Percentiles rank a stretch among this genome's conserved stretches.
Evolutionary conservation across 1,140 invertebrate genomes (phyloP).

Genomic region (Gyrodactylus bullatarudis): DNA sequence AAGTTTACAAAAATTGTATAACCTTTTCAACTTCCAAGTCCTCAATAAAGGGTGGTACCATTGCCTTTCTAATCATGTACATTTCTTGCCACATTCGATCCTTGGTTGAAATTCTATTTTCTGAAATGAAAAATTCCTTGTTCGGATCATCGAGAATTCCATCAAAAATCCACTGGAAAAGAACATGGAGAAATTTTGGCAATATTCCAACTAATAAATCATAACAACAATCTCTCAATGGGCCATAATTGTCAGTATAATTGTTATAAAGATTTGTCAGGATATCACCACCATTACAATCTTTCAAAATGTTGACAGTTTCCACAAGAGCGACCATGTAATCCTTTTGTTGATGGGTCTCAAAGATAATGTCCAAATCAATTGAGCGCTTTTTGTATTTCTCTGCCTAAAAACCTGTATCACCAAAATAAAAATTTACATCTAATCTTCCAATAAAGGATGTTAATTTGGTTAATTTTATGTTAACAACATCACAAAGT

Average conservation of each 20-base stretch:
- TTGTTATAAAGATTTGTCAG: neutral
- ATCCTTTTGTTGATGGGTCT: neutral
- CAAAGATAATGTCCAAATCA: neutral
- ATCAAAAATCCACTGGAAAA: neutral
- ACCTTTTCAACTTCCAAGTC: neutral
- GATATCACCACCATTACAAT: neutral
- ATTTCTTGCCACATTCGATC: neutral
- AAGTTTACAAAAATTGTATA: too few species aligned
- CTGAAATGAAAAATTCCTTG: neutral
- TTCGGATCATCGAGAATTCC: neutral
- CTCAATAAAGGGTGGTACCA: neutral
- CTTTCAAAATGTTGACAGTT: neutral
- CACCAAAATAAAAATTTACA: too few species aligned
- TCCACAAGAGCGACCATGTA: neutral
- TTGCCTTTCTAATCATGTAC: neutral
- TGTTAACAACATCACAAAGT: neutral
- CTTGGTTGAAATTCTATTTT: neutral
- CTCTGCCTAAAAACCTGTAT: too few species aligned
- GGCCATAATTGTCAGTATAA: neutral
- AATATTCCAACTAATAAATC: neutral
- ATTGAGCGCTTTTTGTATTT: neutral
- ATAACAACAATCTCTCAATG: neutral
- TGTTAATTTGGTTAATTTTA: neutral
- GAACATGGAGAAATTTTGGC: neutral
- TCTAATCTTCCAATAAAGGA: neutral